Base-by-base conservation (phyloP, 2,797 vertebrate species). In the Pygocentrus nattereri region DNA sequence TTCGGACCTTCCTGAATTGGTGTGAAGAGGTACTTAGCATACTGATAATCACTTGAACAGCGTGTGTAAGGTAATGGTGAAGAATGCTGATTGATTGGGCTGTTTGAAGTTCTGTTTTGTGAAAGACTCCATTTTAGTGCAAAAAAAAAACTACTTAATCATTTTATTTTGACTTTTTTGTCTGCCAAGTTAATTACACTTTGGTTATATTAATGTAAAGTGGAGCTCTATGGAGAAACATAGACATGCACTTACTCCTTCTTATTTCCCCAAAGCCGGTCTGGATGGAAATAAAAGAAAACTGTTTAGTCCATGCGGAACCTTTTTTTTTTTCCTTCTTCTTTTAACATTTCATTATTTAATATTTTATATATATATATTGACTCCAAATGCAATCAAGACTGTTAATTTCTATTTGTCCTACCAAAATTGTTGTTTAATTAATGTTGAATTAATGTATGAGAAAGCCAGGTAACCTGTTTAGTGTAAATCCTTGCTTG, bases 381-480 rank as follows among this genome's bases (percentile, higher is more conserved):
- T 93, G 90, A 94, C 92, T 95, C 93, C 93, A 93, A 94, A 95
- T 95, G 94, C 94, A 95, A 95, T 95, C 94, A 94, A 95, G 93
- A 95, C 95, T 95, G 95, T 95, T 95, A 92, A 95, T 95, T 95
- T 95, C 89, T 95, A 93, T 94, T 93, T 95, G 94, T 95, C 93
- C 93, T 94, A 95, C 93, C 94, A 94, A 95, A 95, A 94, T 95
- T 87, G 86, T 92, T 92, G 87, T 94, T 93, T 90, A 92, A 94
- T 94, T 94, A 90, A 93, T 94, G 92, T 94, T 91, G 87, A 90
- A 89, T 87, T 94, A 88, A 93, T 94, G 94, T 94, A 91, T 94
- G 90, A 92, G 91, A 94, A 89, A 94, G 92, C 91, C 94, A 94
- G 94, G 93, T 93, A 90, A 91, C 91, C 90, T 93, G 90, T 92